A percentile compares a stretch with the other conserved stretches of the same genome.
Conservation (phyloP, 2,888 invertebrate species). For the Ctena decussata region DNA sequence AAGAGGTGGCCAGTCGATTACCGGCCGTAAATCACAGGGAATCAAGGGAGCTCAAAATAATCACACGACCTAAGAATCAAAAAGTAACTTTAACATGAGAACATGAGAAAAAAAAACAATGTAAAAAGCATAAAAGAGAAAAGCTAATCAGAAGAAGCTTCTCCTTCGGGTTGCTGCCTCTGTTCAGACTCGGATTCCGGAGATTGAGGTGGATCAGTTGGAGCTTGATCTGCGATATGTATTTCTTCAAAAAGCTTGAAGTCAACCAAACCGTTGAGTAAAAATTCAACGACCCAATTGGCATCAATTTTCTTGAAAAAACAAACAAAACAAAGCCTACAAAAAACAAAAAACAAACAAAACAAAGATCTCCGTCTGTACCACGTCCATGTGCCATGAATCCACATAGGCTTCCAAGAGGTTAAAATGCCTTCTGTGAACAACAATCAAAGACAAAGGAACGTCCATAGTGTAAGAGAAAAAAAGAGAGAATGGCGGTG, state of each 20-base stretch:
- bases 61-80: not conserved
- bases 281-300: not conserved
- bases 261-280: not conserved
- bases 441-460: conserved; percentile 14
- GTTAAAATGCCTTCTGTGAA: not conserved
- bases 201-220: not conserved
- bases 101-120: not conserved
- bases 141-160: not conserved
- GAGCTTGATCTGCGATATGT: not conserved
- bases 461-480: conserved; percentile 6
- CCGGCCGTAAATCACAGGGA: not conserved
- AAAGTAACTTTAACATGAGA: not conserved
- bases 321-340: not conserved
- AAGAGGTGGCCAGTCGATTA: conserved; percentile 1
- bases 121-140: not conserved
- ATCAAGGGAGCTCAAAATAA: not conserved
- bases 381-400: conserved; percentile 4
- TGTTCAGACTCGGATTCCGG: not conserved
- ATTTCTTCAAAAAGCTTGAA: conserved; percentile 5
- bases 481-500: not conserved
- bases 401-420: not conserved
- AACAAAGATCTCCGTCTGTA: not conserved
- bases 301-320: not conserved
- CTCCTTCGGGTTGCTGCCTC: not conserved
- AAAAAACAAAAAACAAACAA: no score